Base-by-base conservation (phyloP, 2,888 invertebrate genomes). In the Ametastegia equiseti region DNA sequence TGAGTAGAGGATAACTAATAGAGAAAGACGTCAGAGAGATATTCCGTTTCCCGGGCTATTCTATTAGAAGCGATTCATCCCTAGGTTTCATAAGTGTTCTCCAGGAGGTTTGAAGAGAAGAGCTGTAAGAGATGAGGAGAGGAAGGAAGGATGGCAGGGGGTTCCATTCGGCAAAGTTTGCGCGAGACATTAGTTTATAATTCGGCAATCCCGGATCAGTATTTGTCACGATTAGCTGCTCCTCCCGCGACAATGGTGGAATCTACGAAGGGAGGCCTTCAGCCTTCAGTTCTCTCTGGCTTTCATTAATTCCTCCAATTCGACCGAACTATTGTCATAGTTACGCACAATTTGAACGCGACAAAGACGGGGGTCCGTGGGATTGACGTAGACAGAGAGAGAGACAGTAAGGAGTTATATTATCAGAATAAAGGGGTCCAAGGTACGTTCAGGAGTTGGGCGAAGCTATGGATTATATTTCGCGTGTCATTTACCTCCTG, bases 201-300 rank as follows among this genome's bases (percentile, higher is more conserved):
- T 90, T 91, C 89, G 89, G 88, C 88, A 89, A 91, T 91, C 89
- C 88, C 82, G 89, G 89, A 91, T 91, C 90, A 90, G 90, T 90
- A 91, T 91, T 91, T 91, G 91, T 90, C 90, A 90, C 91, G 90
- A 91, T 91, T 91, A 91, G 89, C 88, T 89, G 88, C 90, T 87
- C 86, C 85, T 81, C 82, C 63, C 81, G 85, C 82, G 80, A 82
- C 83, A 81, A 83, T 84, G 83, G 86, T 71, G 77, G 63, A 73
- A 63, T 71, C 80, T 57, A 71, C 39, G 71, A 45, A 80, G 80
- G 57, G 71, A 57, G 60, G 80, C 73, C 81, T 78, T 83, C 83
- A 82, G 86, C 86, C 86, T 84, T 84, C 83, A 82, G 80, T 84
- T 84, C 83, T 82, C 84, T 83, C 83, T 86, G 88, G 86, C 89